Percentiles rank a stretch among this genome's conserved stretches.
These are phyloP conservation scores for Plagiodera versicolora DNA, from an alignment of 2,888 invertebrate species.

Conservation along the genomic window DNA sequence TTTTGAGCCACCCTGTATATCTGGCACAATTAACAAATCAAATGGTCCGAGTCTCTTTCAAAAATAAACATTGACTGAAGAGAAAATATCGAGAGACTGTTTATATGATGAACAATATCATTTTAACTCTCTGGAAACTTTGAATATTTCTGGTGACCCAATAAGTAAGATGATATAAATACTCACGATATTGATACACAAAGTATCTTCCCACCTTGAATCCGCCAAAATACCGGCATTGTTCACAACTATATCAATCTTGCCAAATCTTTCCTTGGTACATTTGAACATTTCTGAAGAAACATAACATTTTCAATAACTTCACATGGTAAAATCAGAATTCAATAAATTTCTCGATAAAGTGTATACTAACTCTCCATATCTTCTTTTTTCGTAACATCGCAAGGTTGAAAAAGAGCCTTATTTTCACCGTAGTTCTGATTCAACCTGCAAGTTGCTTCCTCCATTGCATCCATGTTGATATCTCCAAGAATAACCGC, in stretches of 20 bases:
- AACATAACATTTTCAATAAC: not conserved
- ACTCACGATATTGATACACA: constrained; percentile 53
- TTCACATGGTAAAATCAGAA: not conserved
- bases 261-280: constrained; percentile 43
- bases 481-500: constrained; percentile 52
- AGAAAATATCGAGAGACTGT: too few relatives aligned
- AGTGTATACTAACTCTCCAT: constrained; percentile 29
- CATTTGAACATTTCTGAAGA: constrained; percentile 43
- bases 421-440: constrained; percentile 53
- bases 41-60: too few relatives aligned
- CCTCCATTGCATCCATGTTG: constrained; percentile 50
- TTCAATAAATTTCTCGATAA: too few relatives aligned
- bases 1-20: too few relatives aligned
- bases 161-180: not conserved
- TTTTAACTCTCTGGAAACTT: too few relatives aligned
- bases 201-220: constrained; percentile 43
- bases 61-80: too few relatives aligned
- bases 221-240: constrained; percentile 55
- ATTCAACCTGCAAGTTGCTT: constrained; percentile 53
- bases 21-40: too few relatives aligned
- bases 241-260: constrained; percentile 55
- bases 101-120: too few relatives aligned
- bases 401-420: constrained; percentile 57
- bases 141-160: too few relatives aligned
- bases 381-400: constrained; percentile 56